phyloP scores from a whole-genome alignment of 2,888 invertebrate genomes.

The Macrosiphum euphorbiae region DNA sequence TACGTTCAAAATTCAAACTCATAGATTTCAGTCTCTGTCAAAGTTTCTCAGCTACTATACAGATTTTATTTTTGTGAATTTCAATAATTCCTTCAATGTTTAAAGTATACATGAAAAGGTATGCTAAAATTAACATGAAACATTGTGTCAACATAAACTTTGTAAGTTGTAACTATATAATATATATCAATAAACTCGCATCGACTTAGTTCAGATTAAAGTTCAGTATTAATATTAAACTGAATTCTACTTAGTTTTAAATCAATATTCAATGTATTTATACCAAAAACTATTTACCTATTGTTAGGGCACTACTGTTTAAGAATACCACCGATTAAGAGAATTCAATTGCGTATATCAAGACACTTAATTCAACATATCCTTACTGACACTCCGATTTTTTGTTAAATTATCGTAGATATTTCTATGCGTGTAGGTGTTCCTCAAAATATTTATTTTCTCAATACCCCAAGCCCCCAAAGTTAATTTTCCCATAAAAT shows the following conservation, averaged over 20 bases:
- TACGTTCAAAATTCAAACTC: not conserved
- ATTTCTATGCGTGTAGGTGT: too few relatives aligned
- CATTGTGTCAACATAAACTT: not conserved
- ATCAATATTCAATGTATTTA: conserved; percentile 4
- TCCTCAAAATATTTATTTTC: too few relatives aligned
- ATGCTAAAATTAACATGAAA: not conserved
- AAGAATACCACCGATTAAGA: conserved; percentile 2
- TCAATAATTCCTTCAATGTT: not conserved
- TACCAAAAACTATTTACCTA: not conserved
- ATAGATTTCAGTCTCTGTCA: not conserved
- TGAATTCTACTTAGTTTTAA: not conserved
- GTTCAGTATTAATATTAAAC: not conserved
- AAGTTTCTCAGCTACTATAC: not conserved
- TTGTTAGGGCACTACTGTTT: not conserved
- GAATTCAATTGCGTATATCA: not conserved
- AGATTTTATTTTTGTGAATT: not conserved
- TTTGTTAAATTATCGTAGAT: too few relatives aligned
- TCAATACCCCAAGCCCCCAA: not conserved
- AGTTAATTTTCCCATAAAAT: not conserved
- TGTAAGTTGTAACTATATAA: too few relatives aligned
- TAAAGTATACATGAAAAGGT: not conserved
- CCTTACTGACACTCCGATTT: too few relatives aligned
- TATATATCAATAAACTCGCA: not conserved
- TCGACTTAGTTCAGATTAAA: not conserved
- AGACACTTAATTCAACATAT: too few relatives aligned